Evolutionary conservation across 2,113 vertebrate species (phyloP).

Genomic region (Amblyornis subalaris): DNA sequence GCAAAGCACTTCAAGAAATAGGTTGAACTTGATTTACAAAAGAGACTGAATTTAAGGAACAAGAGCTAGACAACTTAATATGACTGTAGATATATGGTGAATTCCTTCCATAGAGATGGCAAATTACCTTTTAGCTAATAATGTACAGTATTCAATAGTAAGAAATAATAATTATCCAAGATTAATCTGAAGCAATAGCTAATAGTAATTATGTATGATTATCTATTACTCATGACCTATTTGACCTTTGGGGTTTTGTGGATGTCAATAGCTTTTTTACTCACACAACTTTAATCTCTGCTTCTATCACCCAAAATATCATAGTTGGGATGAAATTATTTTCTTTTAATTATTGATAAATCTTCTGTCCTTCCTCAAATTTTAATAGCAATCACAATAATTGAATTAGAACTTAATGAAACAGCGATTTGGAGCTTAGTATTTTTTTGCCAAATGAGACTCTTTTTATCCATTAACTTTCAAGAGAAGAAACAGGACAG

Average conservation of each 20-base stretch:
- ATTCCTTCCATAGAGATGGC: not conserved
- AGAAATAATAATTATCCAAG: not conserved
- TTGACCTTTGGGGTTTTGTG: slow-evolving; percentile 17
- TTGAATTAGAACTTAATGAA: not conserved
- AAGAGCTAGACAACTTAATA: not conserved
- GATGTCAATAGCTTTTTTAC: not conserved
- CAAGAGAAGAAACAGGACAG: not conserved
- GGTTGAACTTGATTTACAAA: not conserved
- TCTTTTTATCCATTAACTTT: not conserved
- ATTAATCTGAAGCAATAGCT: not conserved
- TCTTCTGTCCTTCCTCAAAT: not conserved
- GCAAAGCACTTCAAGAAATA: not conserved
- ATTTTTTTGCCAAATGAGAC: not conserved
- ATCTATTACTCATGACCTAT: not conserved
- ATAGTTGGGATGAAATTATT: not conserved
- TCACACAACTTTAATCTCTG: not conserved
- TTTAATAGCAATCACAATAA: slow-evolving; percentile 15
- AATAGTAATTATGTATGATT: not conserved
- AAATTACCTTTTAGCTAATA: not conserved
- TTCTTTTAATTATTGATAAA: slow-evolving; percentile 15
- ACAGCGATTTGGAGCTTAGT: not conserved
- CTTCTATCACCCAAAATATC: not conserved
- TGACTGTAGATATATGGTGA: not conserved
- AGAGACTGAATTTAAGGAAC: not conserved
- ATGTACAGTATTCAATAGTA: not conserved